phyloP scores from a whole-genome alignment of 2,888 invertebrate species.

The Cephus nigrinus region DNA sequence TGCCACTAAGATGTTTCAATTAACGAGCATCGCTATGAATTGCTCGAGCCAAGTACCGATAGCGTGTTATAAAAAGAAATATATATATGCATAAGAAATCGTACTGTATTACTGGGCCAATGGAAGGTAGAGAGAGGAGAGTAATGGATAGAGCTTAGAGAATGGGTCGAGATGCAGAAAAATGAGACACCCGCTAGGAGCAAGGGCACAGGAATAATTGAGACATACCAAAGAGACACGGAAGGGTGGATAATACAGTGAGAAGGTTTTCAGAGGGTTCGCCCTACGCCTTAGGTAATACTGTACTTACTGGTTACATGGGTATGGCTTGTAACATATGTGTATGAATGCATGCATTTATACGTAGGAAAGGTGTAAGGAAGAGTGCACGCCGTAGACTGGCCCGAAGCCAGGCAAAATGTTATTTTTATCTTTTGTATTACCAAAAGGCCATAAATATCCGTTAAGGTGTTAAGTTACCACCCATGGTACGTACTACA shows the following conservation, averaged over 20 bases:
- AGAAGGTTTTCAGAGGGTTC: constrained; percentile 25
- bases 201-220: constrained; percentile 27
- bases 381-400: not conserved
- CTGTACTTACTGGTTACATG: not conserved
- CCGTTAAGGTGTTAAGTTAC: constrained; percentile 44
- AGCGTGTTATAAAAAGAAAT: not conserved
- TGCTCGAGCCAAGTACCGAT: not conserved
- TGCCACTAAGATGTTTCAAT: constrained; percentile 49
- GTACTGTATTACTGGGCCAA: not conserved
- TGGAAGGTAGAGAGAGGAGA: not conserved
- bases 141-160: too few relatives aligned
- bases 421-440: constrained; percentile 39
- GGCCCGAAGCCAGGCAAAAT: constrained; percentile 31
- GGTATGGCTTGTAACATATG: not conserved
- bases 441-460: constrained; percentile 43
- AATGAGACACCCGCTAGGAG: not conserved
- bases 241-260: constrained; percentile 17
- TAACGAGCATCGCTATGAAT: constrained; percentile 37
- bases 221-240: constrained; percentile 23
- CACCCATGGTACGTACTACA: constrained; percentile 35
- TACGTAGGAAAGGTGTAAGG: not conserved
- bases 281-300: constrained; percentile 21
- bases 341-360: not conserved
- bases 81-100: not conserved
- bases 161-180: not conserved